phyloP scores from a whole-genome alignment of 2,113 vertebrate genomes.

The Casuarius casuarius region DNA sequence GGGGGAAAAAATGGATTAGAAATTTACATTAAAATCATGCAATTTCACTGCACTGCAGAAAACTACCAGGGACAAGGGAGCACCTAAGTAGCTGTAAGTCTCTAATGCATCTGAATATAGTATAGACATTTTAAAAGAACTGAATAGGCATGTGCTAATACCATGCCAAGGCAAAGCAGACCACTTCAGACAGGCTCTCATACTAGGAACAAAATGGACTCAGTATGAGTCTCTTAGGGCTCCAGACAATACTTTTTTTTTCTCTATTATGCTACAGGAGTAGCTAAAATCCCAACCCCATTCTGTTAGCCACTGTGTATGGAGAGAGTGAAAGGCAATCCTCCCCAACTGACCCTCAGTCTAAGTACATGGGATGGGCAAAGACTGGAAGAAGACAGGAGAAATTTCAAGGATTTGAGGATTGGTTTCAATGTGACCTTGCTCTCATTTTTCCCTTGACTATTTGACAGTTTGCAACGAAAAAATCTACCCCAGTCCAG shows the following conservation, averaged over 20 bases:
- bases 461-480: background rate
- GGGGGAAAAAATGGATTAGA: background rate
- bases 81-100: conserved; percentile 17
- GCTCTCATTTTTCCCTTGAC: background rate
- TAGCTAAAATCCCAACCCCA: background rate
- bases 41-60: background rate
- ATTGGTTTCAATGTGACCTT: background rate
- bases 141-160: background rate
- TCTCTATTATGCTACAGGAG: background rate
- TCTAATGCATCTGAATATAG: background rate
- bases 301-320: rapidly evolving
- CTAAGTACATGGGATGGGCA: background rate
- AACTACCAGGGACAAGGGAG: background rate
- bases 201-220: background rate
- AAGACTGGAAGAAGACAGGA: background rate
- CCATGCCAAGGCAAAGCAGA: conserved; percentile 14
- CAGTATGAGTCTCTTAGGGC: background rate
- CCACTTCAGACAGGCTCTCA: conserved; percentile 18
- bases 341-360: background rate
- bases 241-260: background rate
- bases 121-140: conserved; percentile 2
- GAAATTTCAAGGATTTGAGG: background rate
- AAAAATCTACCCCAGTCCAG: background rate
- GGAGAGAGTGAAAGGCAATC: background rate
- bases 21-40: conserved; percentile 27